Percentiles rank a stretch among this genome's conserved stretches.
Evolutionary conservation across 2,888 invertebrate genomes (phyloP).

Genomic region (Germaria angustata): DNA sequence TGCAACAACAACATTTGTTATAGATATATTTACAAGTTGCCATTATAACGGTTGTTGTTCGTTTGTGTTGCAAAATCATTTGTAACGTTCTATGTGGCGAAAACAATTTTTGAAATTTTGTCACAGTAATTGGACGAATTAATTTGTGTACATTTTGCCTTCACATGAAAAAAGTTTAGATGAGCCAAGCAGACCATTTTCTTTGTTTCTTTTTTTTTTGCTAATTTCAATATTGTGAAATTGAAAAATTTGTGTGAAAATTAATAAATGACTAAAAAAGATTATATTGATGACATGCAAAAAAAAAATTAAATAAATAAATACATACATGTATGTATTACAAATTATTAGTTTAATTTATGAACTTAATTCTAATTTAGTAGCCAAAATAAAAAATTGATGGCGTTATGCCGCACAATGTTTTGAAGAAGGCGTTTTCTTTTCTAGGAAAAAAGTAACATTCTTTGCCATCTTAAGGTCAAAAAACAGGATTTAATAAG

Average conservation of each 20-base stretch:
- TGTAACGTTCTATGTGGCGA: constrained; percentile 43
- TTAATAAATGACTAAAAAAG: constrained; percentile 34
- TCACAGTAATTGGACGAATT: constrained; percentile 80
- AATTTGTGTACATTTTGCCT: constrained; percentile 74
- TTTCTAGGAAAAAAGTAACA: too few species aligned
- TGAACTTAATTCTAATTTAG: constrained; percentile 1
- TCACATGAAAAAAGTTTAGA: constrained; percentile 21
- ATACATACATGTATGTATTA: background rate
- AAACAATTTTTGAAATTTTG: constrained; percentile 78
- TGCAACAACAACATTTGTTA: background rate
- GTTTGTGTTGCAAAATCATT: constrained; percentile 35
- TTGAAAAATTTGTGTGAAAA: constrained; percentile 41
- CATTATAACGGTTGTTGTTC: background rate
- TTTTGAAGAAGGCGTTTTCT: too few species aligned
- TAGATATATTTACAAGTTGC: background rate
- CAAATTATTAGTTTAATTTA: background rate
- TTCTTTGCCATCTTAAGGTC: too few species aligned
- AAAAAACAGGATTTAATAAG: too few species aligned
- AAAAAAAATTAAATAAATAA: background rate
- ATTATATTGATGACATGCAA: constrained; percentile 22
- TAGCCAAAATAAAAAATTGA: background rate
- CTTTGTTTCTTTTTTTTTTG: background rate
- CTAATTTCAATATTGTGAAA: constrained; percentile 39
- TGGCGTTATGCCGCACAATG: background rate
- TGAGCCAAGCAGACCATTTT: background rate